Evolutionary conservation across 2,888 invertebrate genomes (phyloP).

Genomic region (Drosophila lacicola): DNA sequence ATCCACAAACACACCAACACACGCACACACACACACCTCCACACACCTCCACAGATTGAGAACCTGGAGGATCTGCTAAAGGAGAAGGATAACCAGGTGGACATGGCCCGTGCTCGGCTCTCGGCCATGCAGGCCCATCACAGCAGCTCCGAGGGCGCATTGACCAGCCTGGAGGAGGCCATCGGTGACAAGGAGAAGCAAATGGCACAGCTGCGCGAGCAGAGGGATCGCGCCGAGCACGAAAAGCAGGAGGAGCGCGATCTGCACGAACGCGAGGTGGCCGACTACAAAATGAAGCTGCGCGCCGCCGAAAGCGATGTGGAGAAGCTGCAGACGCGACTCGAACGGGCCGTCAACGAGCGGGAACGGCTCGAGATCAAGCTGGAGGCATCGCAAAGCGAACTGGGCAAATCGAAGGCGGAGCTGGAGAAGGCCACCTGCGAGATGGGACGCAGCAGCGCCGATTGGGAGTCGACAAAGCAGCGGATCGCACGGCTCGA

Average conservation of each 20-base stretch:
- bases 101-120: slow-evolving; percentile 95
- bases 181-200: slow-evolving; percentile 99
- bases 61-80: slow-evolving; percentile 98
- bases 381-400: slow-evolving; percentile 96
- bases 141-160: slow-evolving; percentile 96
- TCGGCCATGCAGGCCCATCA: slow-evolving; percentile 98
- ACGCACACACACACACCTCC: neutral
- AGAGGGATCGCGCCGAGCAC: slow-evolving; percentile 97
- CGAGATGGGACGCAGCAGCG: slow-evolving; percentile 94
- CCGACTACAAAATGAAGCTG: slow-evolving; percentile 97
- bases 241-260: slow-evolving; percentile 98
- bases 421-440: slow-evolving; percentile 96
- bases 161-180: slow-evolving; percentile 96
- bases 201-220: slow-evolving; percentile 95
- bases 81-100: slow-evolving; percentile 99
- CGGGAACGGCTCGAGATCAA: slow-evolving; percentile 96
- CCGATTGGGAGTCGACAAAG: slow-evolving; percentile 87
- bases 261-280: slow-evolving; percentile 95
- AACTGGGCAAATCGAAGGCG: slow-evolving; percentile 96
- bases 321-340: slow-evolving; percentile 93
- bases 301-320: slow-evolving; percentile 96
- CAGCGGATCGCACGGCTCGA: slow-evolving; percentile 94
- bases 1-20: neutral
- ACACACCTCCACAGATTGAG: slow-evolving; percentile 90
- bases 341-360: slow-evolving; percentile 95